These are phyloP conservation scores for Psilopogon haemacephalus DNA, from an alignment of 2,113 vertebrate species.

Conservation along the genomic window DNA sequence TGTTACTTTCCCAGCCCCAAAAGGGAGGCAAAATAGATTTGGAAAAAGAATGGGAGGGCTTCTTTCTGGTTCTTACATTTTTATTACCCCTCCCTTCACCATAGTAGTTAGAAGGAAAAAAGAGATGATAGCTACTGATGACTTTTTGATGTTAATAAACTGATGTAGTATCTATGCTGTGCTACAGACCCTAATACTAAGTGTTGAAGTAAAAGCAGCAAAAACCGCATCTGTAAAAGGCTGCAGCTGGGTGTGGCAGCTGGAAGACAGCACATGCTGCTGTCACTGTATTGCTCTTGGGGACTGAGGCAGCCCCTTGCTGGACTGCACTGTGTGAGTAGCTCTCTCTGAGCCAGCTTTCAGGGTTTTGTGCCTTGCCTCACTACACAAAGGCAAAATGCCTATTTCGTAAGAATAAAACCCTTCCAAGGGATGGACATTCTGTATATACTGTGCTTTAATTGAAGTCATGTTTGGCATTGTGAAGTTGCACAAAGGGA, in stretches of 20 bases:
- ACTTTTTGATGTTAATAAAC: background rate
- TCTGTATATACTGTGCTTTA: background rate
- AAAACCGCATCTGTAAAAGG: background rate
- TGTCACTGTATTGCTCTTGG: background rate
- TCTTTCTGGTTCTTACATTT: background rate
- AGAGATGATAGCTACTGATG: background rate
- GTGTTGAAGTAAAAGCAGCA: background rate
- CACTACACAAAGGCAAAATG: background rate
- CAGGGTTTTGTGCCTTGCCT: background rate
- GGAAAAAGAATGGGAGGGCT: background rate
- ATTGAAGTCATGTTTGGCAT: background rate
- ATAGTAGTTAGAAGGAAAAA: background rate
- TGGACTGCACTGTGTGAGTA: background rate
- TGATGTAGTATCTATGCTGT: background rate
- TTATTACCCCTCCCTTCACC: background rate
- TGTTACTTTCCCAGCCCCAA: background rate
- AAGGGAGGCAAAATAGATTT: background rate
- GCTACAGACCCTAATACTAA: background rate
- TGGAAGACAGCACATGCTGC: background rate
- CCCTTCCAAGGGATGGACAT: background rate
- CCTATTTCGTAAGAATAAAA: background rate
- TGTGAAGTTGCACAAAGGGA: background rate
- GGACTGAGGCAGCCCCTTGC: background rate
- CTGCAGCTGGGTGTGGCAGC: background rate
- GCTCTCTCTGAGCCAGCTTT: background rate